Base-by-base conservation (phyloP, 2,113 vertebrate species). In the Elachura formosa region DNA sequence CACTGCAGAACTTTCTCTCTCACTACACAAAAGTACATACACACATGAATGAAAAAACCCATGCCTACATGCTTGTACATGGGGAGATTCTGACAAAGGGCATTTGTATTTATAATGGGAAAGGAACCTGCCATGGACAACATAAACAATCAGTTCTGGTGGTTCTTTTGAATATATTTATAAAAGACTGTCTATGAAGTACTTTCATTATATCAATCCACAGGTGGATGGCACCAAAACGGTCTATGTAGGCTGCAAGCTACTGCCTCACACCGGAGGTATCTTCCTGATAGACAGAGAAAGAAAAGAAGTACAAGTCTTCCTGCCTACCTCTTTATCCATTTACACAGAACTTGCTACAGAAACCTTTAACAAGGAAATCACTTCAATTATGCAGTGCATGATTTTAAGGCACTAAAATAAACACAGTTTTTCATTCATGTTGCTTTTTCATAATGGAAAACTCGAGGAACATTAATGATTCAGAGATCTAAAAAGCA, bases 21-120 rank as follows among this genome's bases (percentile, higher is more conserved):
- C 14, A 46, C 61, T 69, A 86, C 45, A 66, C 1, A 2, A 2
- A 82, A 49, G 9, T 10, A 9, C 38, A 51, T 4, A n/a, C 0
- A 4, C 9, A 34, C 3, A 7, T 8, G 4, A 87, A 63, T 18
- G 45, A 86, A 54, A 85, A 87, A 55, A 19, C n/a, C n/a, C 12
- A 52, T 0, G 0, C 28, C 25, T 49, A 12, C 7, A 22, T 36
- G 23, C 31, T 4, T 6, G 22, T 29, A 38, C 19, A 71, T 7
- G 18, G 68, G 52, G 8, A 64, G 40, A 55, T 25, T 85, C 78
- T 74, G 59, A 54, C 20, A 78, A 66, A 82, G 12, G 34, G 33
- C 9, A 40, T 6, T 40, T 36, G 14, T 69, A 33, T 25, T 69
- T 46, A 49, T 20, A 58, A 40, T 3, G 15, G 36, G 38, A 86